Evolutionary conservation across 2,888 invertebrate species (phyloP).

Genomic region (Caenorhabditis macrosperma): DNA sequence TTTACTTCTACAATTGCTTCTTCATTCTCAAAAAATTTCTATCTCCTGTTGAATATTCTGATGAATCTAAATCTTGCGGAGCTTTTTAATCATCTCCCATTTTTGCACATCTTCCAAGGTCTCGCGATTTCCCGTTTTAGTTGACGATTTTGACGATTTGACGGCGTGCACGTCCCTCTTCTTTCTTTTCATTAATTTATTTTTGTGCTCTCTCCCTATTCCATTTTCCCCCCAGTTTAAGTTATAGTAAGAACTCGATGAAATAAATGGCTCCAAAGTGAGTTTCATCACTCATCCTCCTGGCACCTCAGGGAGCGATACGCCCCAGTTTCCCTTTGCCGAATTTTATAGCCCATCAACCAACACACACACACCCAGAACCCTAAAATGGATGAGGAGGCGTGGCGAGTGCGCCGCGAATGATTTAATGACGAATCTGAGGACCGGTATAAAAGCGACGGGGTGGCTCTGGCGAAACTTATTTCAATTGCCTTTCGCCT

Average conservation of each 20-base stretch:
- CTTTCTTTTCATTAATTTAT: not conserved
- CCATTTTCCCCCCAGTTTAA: no score
- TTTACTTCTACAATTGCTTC: not conserved
- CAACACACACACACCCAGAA: constrained; percentile 10
- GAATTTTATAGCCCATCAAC: constrained; percentile 45
- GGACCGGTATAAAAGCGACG: constrained; percentile 45
- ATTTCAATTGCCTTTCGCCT: constrained; percentile 41
- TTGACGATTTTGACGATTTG: not conserved
- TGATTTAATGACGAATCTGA: constrained; percentile 40
- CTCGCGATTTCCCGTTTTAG: not conserved
- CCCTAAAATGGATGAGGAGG: constrained; percentile 20
- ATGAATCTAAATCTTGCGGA: constrained; percentile 8
- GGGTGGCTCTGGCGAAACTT: constrained; percentile 12
- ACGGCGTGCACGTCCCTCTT: not conserved
- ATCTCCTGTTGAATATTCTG: constrained; percentile 20
- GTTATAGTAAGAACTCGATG: no score
- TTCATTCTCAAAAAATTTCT: not conserved
- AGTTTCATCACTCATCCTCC: constrained; percentile 2
- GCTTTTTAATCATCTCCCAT: not conserved
- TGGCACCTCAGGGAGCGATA: not conserved
- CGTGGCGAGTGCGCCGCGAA: constrained; percentile 12
- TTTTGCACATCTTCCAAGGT: not conserved
- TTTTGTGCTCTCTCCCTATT: not conserved
- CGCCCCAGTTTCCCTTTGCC: not conserved
- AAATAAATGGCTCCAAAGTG: not conserved